A percentile compares a stretch with the other conserved stretches of the same genome.
Conservation (phyloP, 2,888 invertebrate species). For the Onchidella celtica region DNA sequence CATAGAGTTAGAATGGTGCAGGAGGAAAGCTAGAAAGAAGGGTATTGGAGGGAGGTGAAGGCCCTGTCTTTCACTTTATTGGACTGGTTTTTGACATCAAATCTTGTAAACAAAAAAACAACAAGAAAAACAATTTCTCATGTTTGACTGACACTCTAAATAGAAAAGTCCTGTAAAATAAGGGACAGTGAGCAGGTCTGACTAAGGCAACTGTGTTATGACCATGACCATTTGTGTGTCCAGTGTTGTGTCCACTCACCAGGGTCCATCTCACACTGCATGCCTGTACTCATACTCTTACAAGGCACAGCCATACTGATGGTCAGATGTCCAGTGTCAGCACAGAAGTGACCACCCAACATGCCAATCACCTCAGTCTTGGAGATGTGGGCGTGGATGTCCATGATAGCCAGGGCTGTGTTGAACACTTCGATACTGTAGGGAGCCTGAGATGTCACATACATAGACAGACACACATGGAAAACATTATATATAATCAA, state of each 20-base stretch:
- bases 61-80: no score
- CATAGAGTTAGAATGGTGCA: no score
- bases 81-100: no score
- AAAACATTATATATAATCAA: neutral
- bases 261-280: constrained; percentile 90
- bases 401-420: constrained; percentile 85
- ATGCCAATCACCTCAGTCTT: constrained; percentile 89
- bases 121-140: no score
- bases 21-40: no score
- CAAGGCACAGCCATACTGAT: constrained; percentile 85
- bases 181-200: no score
- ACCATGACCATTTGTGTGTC: no score
- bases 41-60: no score
- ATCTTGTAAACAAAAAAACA: no score
- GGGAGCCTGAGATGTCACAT: constrained; percentile 83
- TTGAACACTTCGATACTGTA: constrained; percentile 84
- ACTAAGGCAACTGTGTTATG: no score
- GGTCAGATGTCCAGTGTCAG: constrained; percentile 78
- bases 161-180: no score
- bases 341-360: constrained; percentile 84
- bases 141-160: no score
- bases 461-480: neutral
- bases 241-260: constrained; percentile 82
- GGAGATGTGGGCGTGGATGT: constrained; percentile 87
- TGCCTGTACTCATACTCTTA: constrained; percentile 84